These are phyloP conservation scores for Scotopteryx bipunctaria DNA, from an alignment of 2,888 invertebrate species.

Conservation along the genomic window DNA sequence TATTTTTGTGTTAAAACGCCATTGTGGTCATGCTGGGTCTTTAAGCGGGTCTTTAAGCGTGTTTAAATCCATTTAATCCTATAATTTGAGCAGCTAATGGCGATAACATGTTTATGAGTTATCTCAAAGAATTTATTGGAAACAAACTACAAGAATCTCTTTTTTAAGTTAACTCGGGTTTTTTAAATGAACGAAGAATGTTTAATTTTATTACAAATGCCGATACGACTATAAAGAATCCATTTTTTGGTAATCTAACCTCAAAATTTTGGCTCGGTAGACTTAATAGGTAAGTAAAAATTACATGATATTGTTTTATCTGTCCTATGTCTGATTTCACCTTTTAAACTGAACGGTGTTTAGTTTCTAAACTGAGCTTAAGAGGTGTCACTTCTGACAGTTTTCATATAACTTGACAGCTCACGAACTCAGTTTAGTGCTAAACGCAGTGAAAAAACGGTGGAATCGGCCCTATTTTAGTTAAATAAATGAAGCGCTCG, in stretches of 20 bases:
- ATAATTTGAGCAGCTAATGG: conserved; percentile 1
- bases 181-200: not conserved
- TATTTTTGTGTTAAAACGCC: not conserved
- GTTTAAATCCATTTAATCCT: conserved; percentile 1
- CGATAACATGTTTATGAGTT: conserved; percentile 7
- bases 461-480: too few relatives aligned
- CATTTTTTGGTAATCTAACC: not conserved
- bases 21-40: not conserved
- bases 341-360: too few relatives aligned
- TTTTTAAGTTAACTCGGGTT: conserved; percentile 1
- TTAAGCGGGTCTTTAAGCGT: not conserved
- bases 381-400: too few relatives aligned
- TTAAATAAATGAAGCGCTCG: too few relatives aligned
- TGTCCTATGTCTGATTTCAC: too few relatives aligned
- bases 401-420: too few relatives aligned
- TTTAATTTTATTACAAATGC: not conserved
- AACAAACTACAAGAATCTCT: conserved; percentile 6
- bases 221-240: not conserved
- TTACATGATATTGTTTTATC: too few relatives aligned
- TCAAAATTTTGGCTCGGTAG: too few relatives aligned
- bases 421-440: too few relatives aligned
- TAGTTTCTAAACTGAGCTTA: too few relatives aligned
- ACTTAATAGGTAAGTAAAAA: too few relatives aligned
- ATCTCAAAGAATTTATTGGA: conserved; percentile 9
- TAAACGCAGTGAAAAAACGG: too few relatives aligned